phyloP scores from a whole-genome alignment of 2,113 vertebrate genomes.

The Carassius gibelio region DNA sequence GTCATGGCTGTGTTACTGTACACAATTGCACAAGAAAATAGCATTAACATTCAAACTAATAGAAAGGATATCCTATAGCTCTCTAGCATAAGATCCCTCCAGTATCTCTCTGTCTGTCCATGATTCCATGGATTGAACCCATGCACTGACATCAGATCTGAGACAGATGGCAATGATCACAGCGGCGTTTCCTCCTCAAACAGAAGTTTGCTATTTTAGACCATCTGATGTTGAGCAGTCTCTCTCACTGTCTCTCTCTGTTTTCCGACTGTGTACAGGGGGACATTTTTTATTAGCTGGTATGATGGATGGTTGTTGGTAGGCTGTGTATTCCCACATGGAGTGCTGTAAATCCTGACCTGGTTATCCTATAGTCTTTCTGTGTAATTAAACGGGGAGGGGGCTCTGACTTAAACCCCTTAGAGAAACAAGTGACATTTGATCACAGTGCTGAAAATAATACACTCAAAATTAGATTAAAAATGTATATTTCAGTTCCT shows the following conservation, averaged over 20 bases:
- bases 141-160: slow-evolving; percentile 5
- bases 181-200: slow-evolving; percentile 27
- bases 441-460: not conserved
- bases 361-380: slow-evolving; percentile 1
- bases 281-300: slow-evolving; percentile 9
- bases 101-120: not conserved
- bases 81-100: not conserved
- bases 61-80: not conserved
- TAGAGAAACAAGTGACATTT: not conserved
- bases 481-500: not conserved
- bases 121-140: not conserved
- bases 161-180: slow-evolving; percentile 38
- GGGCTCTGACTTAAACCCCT: not conserved
- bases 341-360: slow-evolving; percentile 35
- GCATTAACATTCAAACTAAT: not conserved
- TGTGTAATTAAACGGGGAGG: slow-evolving; percentile 10
- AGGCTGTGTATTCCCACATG: slow-evolving; percentile 6
- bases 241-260: not conserved
- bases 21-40: not conserved
- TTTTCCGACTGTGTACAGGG: not conserved
- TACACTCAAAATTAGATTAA: not conserved
- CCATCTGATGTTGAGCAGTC: slow-evolving; percentile 28
- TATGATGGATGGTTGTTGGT: slow-evolving; percentile 27
- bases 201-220: slow-evolving; percentile 31
- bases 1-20: not conserved